A percentile compares a stretch with the other conserved stretches of the same genome.
Evolutionary conservation across 2,797 vertebrate genomes (phyloP).

Genomic region (Pseudotriccus pelzelni): DNA sequence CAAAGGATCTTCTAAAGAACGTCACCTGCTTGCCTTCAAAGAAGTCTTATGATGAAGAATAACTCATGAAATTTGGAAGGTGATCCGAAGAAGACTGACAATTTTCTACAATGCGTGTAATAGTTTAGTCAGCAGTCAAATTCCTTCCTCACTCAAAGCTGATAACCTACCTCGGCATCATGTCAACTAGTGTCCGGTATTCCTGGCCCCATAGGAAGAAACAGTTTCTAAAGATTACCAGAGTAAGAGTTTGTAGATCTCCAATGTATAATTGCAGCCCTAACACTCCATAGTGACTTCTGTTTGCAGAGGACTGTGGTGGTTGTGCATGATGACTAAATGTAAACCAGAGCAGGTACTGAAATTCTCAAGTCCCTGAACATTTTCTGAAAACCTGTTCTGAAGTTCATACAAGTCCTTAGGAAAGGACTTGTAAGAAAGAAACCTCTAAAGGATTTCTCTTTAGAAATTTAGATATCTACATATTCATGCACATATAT

Average conservation of each 20-base stretch:
- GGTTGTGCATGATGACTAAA: neutral
- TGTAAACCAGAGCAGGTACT: neutral
- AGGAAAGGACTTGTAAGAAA: neutral
- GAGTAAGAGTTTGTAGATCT: neutral
- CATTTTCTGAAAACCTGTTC: neutral
- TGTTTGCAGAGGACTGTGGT: neutral
- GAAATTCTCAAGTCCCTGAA: neutral
- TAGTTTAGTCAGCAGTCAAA: neutral
- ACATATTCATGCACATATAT: neutral
- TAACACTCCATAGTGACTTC: neutral
- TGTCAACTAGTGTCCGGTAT: neutral
- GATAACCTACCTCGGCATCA: neutral
- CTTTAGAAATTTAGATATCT: neutral
- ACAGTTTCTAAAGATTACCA: neutral
- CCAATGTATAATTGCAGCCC: rapidly evolving
- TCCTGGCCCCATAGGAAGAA: neutral
- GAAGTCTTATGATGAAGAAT: neutral
- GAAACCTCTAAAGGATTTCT: neutral
- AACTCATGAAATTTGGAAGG: neutral
- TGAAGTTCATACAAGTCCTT: neutral
- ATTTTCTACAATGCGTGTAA: neutral
- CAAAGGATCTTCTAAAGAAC: neutral
- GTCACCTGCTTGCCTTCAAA: neutral
- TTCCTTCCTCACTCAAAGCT: neutral
- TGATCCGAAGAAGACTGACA: neutral